A percentile compares a stretch with the other conserved stretches of the same genome.
phyloP scores from a whole-genome alignment of 2,113 vertebrate genomes.

The Stegastes partitus region DNA sequence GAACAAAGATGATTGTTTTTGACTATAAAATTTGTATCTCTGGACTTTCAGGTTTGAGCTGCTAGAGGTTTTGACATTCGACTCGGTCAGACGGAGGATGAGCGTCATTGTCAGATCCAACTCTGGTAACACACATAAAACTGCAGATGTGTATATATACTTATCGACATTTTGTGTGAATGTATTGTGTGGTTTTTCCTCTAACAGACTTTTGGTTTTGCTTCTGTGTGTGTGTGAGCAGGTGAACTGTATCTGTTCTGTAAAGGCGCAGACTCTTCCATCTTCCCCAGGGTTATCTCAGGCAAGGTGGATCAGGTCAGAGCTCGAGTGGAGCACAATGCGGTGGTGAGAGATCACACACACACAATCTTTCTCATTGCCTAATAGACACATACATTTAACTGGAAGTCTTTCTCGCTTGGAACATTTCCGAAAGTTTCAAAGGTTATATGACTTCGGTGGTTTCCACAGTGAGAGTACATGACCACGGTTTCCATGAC shows the following conservation, averaged over 20 bases:
- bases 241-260: conserved; percentile 95
- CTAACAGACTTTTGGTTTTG: background rate
- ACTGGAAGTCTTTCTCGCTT: background rate
- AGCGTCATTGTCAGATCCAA: conserved; percentile 92
- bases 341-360: conserved; percentile 90
- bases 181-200: background rate
- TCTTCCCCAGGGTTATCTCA: conserved; percentile 94
- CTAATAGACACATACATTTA: background rate
- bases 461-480: conserved; percentile 14
- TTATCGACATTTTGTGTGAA: background rate
- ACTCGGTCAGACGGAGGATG: conserved; percentile 96
- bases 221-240: conserved; percentile 62
- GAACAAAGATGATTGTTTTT: too few species aligned
- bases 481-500: conserved; percentile 43
- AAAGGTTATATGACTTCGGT: background rate
- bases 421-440: background rate
- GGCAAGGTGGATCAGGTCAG: conserved; percentile 94
- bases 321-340: conserved; percentile 94
- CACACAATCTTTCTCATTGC: background rate
- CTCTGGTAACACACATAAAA: conserved; percentile 83
- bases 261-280: conserved; percentile 97
- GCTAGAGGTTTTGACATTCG: conserved; percentile 93
- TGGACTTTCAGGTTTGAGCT: conserved; percentile 89
- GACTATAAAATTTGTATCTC: too few species aligned
- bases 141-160: background rate